Percentiles rank a stretch among this genome's conserved stretches.
These are phyloP conservation scores for Erethizon dorsatum DNA, from an alignment of 2,797 vertebrate genomes.

Conservation along the genomic window DNA sequence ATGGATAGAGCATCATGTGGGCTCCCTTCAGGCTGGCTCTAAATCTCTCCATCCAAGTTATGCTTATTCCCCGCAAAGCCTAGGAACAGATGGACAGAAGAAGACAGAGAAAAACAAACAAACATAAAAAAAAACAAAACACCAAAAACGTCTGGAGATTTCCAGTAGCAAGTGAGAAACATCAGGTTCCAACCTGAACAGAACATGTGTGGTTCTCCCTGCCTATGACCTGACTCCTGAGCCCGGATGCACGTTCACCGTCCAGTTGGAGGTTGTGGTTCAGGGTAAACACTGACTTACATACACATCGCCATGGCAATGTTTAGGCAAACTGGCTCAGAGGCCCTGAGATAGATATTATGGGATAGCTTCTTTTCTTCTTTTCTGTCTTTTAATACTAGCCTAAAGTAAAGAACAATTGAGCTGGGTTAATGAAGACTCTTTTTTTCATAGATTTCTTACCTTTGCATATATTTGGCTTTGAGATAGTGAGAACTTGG, in stretches of 20 bases:
- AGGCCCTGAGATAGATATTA: conserved; percentile 79
- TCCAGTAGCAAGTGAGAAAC: conserved; percentile 87
- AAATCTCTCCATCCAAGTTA: background rate
- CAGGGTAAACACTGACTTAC: conserved; percentile 91
- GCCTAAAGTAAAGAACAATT: conserved; percentile 76
- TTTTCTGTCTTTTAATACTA: background rate
- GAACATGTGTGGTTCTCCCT: conserved; percentile 82
- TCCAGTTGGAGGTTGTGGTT: conserved; percentile 89
- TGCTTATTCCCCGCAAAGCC: background rate
- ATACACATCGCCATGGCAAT: conserved; percentile 89
- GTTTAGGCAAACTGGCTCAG: conserved; percentile 78
- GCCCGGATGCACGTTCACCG: conserved; percentile 89
- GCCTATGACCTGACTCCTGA: conserved; percentile 88
- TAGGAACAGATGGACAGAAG: background rate
- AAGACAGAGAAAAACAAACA: background rate
- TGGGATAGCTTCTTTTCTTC: conserved; percentile 83
- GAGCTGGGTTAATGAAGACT: conserved; percentile 26
- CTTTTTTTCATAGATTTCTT: conserved; percentile 22
- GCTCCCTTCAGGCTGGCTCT: background rate
- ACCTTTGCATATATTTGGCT: background rate
- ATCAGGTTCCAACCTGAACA: conserved; percentile 89
- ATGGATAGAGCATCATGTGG: fast-evolving
- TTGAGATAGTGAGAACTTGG: background rate
- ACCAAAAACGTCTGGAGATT: conserved; percentile 77
- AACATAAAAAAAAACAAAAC: background rate